These are phyloP conservation scores for Harpalus rubripes DNA, from an alignment of 2,888 invertebrate species.

Conservation along the genomic window DNA sequence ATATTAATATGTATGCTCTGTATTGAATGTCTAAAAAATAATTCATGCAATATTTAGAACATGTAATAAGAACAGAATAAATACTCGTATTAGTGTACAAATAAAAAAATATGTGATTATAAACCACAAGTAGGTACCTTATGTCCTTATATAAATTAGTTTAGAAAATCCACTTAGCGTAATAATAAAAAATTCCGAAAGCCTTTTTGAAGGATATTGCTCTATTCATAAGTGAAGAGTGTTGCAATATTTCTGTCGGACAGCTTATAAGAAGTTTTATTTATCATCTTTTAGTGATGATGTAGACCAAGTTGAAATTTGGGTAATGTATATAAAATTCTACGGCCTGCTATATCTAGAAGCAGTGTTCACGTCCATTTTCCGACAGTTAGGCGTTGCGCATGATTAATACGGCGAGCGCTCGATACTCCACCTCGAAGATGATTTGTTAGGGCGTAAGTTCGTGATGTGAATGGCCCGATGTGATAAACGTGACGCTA, in stretches of 20 bases:
- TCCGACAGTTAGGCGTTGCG: slow-evolving; percentile 21
- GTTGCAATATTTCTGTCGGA: not conserved
- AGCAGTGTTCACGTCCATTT: slow-evolving; percentile 14
- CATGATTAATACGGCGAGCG: slow-evolving; percentile 43
- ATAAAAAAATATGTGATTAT: too few relatives aligned
- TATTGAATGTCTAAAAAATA: too few relatives aligned
- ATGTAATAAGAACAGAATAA: too few relatives aligned
- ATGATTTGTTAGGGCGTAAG: slow-evolving; percentile 55
- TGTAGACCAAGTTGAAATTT: not conserved
- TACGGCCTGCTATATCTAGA: not conserved
- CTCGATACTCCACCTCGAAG: slow-evolving; percentile 24
- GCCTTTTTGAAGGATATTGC: not conserved
- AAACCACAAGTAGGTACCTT: not conserved
- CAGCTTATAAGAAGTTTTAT: not conserved
- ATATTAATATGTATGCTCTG: too few relatives aligned
- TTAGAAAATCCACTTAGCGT: not conserved
- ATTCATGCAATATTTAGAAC: too few relatives aligned
- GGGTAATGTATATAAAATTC: not conserved
- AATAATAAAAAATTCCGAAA: not conserved
- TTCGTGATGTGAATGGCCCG: slow-evolving; percentile 55
- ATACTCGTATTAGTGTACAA: too few relatives aligned
- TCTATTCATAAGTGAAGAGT: not conserved
- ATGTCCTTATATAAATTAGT: not conserved
- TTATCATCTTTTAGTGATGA: not conserved
- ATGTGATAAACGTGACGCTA: slow-evolving; percentile 60